These are phyloP conservation scores for Procavia capensis DNA, from an alignment of 2,113 vertebrate genomes.

Conservation along the genomic window DNA sequence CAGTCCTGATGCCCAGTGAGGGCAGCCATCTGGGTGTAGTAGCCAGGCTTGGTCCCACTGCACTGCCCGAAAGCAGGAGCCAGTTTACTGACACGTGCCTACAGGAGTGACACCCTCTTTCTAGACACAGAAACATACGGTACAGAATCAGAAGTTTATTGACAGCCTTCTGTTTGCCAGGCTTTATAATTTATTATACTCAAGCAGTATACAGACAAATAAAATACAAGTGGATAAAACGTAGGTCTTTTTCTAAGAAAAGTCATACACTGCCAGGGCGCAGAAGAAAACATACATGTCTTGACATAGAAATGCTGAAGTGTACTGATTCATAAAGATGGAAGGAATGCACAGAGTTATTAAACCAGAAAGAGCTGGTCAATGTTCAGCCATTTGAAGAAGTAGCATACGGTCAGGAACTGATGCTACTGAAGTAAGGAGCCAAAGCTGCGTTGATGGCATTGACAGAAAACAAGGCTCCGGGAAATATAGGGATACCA, in stretches of 20 bases:
- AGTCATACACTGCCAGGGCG: background rate
- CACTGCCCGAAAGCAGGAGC: background rate
- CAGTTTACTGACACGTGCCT: background rate
- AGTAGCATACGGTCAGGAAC: too few species aligned
- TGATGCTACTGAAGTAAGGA: too few species aligned
- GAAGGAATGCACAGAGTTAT: too few species aligned
- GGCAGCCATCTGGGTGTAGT: background rate
- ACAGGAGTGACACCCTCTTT: background rate
- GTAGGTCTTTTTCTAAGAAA: background rate
- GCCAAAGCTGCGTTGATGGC: too few species aligned
- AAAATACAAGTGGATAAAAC: background rate
- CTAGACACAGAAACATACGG: background rate
- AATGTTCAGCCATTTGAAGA: too few species aligned
- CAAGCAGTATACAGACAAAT: background rate
- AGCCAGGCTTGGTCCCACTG: too few species aligned
- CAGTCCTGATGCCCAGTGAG: background rate
- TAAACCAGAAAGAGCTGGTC: too few species aligned
- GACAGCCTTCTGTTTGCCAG: background rate
- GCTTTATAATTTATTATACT: background rate
- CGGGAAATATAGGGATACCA: too few species aligned
- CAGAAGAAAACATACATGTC: background rate
- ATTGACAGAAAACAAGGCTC: too few species aligned
- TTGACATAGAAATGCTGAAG: background rate
- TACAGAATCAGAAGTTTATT: background rate
- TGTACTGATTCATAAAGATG: background rate